Evolutionary conservation across 2,888 invertebrate genomes (phyloP), one percentile per base, ranked within the genome.

Genomic region (Eumerus sabulonum): DNA sequence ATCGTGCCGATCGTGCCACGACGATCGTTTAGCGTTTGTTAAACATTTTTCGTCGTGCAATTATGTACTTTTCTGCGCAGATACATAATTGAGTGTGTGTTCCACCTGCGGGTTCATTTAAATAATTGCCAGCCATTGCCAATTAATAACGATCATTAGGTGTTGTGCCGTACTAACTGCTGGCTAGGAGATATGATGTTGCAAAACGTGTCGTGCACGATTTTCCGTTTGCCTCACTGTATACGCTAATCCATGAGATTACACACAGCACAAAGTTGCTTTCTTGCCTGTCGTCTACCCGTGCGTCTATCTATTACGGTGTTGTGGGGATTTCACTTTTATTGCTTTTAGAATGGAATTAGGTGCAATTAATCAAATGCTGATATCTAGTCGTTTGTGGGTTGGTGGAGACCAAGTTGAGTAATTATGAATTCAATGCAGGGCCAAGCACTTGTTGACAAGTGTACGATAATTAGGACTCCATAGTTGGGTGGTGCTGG

Each of bases 81-180:
- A 27, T 27, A 27, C 47, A 48, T 57, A 77, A 77, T 72, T 77
- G 72, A 51, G 47, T 53, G 14, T 51, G 45, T 44, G 64, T 68
- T 27, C 48, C 56, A 63, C 64, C 53, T 38, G 64, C 44, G 59
- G 64, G 74, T 54, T 79, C 59, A 79, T 79, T 79, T 79, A 74
- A 79, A 79, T 79, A 79, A 79, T 79, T 74, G 74, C 48, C 64
- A 64, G 68, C 68, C 73, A 74, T 74, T 70, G 68, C 68, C 74
- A 68, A 74, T 74, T 79, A 73, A 79, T 79, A 73, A 60, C 79
- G 68, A 59, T 77, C 77, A 76, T 76, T 76, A 76, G 74, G 62
- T 47, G 62, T 27, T 27, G 27, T 27, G 7, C 27, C 27, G 27
- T 27, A 27, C 27, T 2, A 27, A 7, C 2, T 27, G n/a, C n/a